Base-by-base conservation (phyloP, 2,797 vertebrate species). In the Chrysolophus pictus region DNA sequence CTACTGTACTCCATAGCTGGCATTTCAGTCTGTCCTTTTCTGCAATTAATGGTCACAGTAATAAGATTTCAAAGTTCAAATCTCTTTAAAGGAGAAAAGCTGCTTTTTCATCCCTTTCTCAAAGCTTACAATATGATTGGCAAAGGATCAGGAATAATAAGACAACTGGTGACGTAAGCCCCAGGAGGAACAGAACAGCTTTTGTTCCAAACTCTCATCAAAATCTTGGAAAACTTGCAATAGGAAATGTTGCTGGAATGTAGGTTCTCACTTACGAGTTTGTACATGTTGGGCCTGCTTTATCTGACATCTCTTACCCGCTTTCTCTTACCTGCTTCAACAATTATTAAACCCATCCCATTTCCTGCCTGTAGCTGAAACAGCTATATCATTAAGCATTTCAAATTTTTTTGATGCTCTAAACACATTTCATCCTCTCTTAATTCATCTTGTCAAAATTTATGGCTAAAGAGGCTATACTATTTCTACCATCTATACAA, bases 101-200 rank as follows among this genome's bases (percentile, higher is more conserved):
- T 95, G 85, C 91, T 93, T 94, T 96, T 97, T 94, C 79, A 96
- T 92, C 86, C 92, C 93, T 91, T 96, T 97, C 69, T 76, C 95
- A 94, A 94, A 96, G 93, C 26, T 3, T 88, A 97, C 97, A 97
- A 95, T 97, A 96, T 97, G 97, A 97, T 90, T 97, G 97, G 97
- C 97, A 97, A 96, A 96, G 95, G 94, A 93, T 97, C 97, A 97
- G 96, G 96, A 97, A 97, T 94, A 97, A 97, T 93, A 97, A 97
- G 95, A 98, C 96, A 96, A 97, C 95, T 74, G 72, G 87, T 97
- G 97, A 97, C 75, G 93, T 96, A 96, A 98, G 96, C 84, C 94
- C 92, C 82, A 46, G 75, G 87, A 95, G 93, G 93, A 97, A 98
- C 97, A 98, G 96, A 97, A 81, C 62, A 71, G 90, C 95, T 96